phyloP scores from a whole-genome alignment of 2,888 invertebrate species.

The Bimastos eiseni region DNA sequence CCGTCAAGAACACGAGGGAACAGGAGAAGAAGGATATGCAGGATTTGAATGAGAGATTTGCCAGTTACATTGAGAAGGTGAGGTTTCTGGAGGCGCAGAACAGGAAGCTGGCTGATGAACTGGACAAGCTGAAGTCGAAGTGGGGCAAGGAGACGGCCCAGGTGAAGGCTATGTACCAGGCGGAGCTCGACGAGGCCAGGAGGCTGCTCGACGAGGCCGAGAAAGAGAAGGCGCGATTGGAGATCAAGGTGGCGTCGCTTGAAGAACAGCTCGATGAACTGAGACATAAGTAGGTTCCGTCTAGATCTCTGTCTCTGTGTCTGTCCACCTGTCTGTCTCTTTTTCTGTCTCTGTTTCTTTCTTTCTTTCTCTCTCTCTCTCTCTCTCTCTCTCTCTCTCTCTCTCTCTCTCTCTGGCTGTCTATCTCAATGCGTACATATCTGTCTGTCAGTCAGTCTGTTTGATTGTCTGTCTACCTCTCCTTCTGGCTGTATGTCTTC shows the following conservation, averaged over 20 bases:
- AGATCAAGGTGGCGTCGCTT: conserved; percentile 62
- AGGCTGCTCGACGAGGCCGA: conserved; percentile 64
- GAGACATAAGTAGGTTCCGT: conserved; percentile 40
- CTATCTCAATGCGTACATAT: no score
- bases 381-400: background rate
- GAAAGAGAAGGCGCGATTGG: conserved; percentile 63
- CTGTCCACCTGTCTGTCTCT: background rate
- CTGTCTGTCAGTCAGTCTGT: background rate
- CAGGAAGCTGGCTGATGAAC: conserved; percentile 58
- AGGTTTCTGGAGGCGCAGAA: conserved; percentile 63
- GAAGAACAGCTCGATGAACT: conserved; percentile 62
- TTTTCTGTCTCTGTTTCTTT: background rate
- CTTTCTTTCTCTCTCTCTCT: background rate
- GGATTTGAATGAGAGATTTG: conserved; percentile 66
- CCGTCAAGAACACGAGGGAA: conserved; percentile 60
- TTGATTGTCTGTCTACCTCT: background rate
- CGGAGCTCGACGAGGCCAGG: conserved; percentile 64
- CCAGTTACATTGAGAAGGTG: conserved; percentile 65
- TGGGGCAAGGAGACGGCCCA: conserved; percentile 50
- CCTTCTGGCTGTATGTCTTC: no score
- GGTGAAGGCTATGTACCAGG: conserved; percentile 63
- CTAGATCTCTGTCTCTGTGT: background rate
- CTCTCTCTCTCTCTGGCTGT: background rate
- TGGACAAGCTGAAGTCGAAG: conserved; percentile 55
- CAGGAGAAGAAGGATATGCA: conserved; percentile 66